A percentile compares a stretch with the other conserved stretches of the same genome.
Evolutionary conservation across 2,888 invertebrate genomes (phyloP).

Genomic region (Athrips mouffetella): DNA sequence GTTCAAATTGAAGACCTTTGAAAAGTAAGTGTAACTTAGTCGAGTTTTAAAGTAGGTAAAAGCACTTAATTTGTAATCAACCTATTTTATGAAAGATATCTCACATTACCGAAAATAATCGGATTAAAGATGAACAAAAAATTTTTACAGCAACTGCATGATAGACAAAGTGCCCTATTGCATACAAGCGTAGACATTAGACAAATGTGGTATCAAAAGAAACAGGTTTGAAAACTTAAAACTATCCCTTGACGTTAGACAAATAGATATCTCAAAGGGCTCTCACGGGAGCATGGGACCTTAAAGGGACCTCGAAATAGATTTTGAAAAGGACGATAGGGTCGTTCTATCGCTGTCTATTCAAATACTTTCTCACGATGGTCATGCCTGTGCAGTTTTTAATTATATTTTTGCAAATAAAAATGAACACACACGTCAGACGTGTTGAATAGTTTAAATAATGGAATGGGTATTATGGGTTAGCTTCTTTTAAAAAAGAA

Average conservation of each 20-base stretch:
- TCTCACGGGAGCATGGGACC: slow-evolving; percentile 35
- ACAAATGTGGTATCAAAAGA: slow-evolving; percentile 36
- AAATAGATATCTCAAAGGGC: slow-evolving; percentile 54
- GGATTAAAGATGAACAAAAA: slow-evolving; percentile 19
- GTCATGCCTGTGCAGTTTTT: slow-evolving; percentile 30
- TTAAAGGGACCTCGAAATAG: background rate
- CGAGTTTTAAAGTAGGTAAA: no score
- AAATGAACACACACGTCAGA: background rate
- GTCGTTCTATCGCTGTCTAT: slow-evolving; percentile 42
- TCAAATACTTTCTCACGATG: slow-evolving; percentile 58
- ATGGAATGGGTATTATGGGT: background rate
- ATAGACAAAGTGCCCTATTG: slow-evolving; percentile 39
- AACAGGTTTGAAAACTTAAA: slow-evolving; percentile 55
- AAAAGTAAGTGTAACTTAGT: no score
- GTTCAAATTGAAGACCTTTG: no score
- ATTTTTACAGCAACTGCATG: slow-evolving; percentile 38
- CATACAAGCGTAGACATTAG: no score
- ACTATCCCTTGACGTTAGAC: slow-evolving; percentile 50
- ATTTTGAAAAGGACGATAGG: slow-evolving; percentile 33
- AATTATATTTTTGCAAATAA: slow-evolving; percentile 12
- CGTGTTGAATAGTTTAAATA: background rate
- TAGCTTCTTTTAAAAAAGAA: no score
- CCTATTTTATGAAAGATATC: no score
- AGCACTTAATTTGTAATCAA: no score
- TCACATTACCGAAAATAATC: background rate